A percentile compares a stretch with the other conserved stretches of the same genome.
Conservation (phyloP, 1,140 invertebrate genomes). For the Choristoneura fumiferana region DNA sequence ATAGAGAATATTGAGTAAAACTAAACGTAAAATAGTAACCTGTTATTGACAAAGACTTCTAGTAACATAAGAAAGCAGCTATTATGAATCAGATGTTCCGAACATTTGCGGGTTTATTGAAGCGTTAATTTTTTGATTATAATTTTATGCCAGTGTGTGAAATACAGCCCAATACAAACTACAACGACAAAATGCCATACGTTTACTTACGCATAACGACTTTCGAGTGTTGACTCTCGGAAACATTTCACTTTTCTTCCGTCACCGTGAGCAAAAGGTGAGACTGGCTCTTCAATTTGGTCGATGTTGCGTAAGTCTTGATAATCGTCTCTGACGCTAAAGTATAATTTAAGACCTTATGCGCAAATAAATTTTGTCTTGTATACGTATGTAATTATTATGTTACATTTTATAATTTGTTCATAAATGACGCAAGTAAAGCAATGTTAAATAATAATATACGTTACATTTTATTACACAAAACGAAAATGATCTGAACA, state of each 20-base stretch:
- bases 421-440: too few relatives aligned
- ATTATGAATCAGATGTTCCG: too few relatives aligned
- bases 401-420: too few relatives aligned
- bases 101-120: background rate
- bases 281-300: slow-evolving; percentile 33
- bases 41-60: too few relatives aligned
- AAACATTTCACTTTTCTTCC: slow-evolving; percentile 48
- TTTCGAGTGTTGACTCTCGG: slow-evolving; percentile 44
- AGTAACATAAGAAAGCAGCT: too few relatives aligned
- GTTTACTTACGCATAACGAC: slow-evolving; percentile 27
- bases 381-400: too few relatives aligned
- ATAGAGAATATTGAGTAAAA: too few relatives aligned
- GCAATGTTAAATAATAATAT: background rate
- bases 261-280: slow-evolving; percentile 26
- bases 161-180: slow-evolving; percentile 35
- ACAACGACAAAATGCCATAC: slow-evolving; percentile 30
- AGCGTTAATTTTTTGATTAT: too few relatives aligned
- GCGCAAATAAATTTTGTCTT: background rate
- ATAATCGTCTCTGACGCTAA: slow-evolving; percentile 4
- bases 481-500: background rate
- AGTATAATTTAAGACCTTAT: background rate
- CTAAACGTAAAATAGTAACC: too few relatives aligned
- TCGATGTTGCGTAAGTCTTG: slow-evolving; percentile 32
- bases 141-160: slow-evolving; percentile 27
- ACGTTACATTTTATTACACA: background rate